Conservation (phyloP, 2,888 invertebrate species). For the Eucera pruinosa region DNA sequence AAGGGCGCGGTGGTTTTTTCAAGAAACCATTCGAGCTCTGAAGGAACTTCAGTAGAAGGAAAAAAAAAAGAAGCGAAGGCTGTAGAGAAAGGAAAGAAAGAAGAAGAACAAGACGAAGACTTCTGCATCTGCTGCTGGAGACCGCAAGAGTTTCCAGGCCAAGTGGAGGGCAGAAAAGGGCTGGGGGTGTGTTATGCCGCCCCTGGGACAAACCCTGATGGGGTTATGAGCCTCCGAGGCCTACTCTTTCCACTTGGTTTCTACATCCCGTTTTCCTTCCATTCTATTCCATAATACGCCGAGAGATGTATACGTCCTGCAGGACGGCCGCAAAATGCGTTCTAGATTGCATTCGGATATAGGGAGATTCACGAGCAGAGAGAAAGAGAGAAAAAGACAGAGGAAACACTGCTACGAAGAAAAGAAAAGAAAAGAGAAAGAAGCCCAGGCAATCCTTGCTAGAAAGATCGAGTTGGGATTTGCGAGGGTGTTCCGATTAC, state of each 20-base stretch:
- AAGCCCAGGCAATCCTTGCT: constrained; percentile 70
- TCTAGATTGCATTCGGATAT: constrained; percentile 81
- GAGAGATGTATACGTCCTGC: constrained; percentile 80
- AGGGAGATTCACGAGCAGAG: constrained; percentile 75
- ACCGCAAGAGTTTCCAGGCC: constrained; percentile 74
- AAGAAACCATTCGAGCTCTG: constrained; percentile 2
- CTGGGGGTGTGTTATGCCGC: constrained; percentile 78
- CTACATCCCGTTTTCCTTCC: constrained; percentile 81
- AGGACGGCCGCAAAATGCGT: constrained; percentile 81
- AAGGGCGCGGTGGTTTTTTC: constrained; percentile 38
- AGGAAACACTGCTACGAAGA: neutral
- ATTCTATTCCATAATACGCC: constrained; percentile 83
- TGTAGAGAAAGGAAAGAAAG: neutral
- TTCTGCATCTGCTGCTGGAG: constrained; percentile 54
- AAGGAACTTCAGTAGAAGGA: constrained; percentile 5
- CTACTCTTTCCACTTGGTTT: constrained; percentile 82
- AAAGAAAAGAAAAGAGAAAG: constrained; percentile 22
- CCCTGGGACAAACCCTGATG: constrained; percentile 85
- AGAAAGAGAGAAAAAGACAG: constrained; percentile 25
- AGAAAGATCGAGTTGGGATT: constrained; percentile 80
- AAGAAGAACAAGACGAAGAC: constrained; percentile 23
- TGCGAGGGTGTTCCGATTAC: constrained; percentile 72
- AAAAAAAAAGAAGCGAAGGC: constrained; percentile 1
- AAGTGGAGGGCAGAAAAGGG: constrained; percentile 53
- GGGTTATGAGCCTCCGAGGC: constrained; percentile 87